Evolutionary conservation across 2,113 vertebrate species (phyloP), one percentile per base, ranked within the genome.

Genomic region (Cercopithecus mona): DNA sequence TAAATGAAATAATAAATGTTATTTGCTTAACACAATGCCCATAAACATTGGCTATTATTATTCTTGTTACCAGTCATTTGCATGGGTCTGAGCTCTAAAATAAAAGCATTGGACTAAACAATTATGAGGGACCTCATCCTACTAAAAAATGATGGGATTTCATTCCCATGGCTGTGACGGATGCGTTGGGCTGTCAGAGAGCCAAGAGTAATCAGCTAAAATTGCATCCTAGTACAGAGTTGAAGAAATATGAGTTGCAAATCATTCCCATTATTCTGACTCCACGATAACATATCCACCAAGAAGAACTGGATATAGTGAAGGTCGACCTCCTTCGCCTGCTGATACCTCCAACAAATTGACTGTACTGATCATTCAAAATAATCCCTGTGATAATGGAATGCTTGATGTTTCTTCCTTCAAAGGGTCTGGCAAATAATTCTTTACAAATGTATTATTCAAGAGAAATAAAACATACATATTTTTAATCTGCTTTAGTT

Each of bases 211-310:
- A 87, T 78, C 81, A 97, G 78, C 40, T 86, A 75, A 93, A 93
- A 87, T 43, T 78, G 57, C 72, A 81, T 72, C 25, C 35, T 85
- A 72, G 3, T 30, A 5, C 76, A 78, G 55, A 90, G 50, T 38
- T 72, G 38, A 92, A 93, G 79, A 96, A 80, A 89, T 89, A 92
- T 9, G 45, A 90, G 13, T 52, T 88, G 64, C 78, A 96, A 93
- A 50, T 25, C 81, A 70, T 9, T 81, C 82, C 23, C 22, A 78
- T 80, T 89, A 90, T 55, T 87, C 66, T 48, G 17, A 73, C 23
- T 68, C 22, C 70, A 68, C 27, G 10, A 78, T 68, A 59, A 78
- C 25, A 66, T 66, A 81, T 52, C 45, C 59, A 79, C 59, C 43
- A 81, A 45, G 72, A 92, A 38, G 52, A 55, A 64, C 3, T 30